These are phyloP conservation scores for Tetranychus piercei DNA, from an alignment of 2,888 invertebrate genomes.

Conservation along the genomic window DNA sequence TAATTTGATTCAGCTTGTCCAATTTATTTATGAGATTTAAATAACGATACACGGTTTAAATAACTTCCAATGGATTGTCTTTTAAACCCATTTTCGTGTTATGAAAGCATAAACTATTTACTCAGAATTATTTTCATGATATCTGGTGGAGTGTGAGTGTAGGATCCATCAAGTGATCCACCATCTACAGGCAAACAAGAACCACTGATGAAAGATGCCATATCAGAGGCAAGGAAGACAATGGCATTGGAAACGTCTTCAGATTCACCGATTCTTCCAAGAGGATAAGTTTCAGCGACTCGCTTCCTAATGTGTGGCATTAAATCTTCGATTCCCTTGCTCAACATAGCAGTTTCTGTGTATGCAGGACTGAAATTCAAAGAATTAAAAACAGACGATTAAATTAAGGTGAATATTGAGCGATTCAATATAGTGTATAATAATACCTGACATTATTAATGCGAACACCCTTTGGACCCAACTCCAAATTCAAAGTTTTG, in stretches of 20 bases:
- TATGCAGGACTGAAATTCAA: not conserved
- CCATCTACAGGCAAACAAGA: conserved; percentile 61
- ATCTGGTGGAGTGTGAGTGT: not conserved
- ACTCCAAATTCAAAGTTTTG: not conserved
- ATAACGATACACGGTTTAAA: too few species aligned
- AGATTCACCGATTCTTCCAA: conserved; percentile 51
- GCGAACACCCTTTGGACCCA: conserved; percentile 7
- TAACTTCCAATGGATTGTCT: too few species aligned
- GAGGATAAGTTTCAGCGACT: conserved; percentile 37
- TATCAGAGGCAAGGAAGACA: conserved; percentile 57
- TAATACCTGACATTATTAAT: conserved; percentile 2
- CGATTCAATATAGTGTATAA: not conserved
- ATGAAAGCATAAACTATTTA: too few species aligned
- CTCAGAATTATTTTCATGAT: not conserved
- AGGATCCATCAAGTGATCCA: conserved; percentile 35
- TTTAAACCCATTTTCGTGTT: too few species aligned
- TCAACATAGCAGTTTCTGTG: not conserved
- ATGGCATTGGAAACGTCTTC: conserved; percentile 60
- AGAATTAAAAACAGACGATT: not conserved
- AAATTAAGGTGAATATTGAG: not conserved
- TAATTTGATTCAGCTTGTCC: too few species aligned
- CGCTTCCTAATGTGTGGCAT: not conserved
- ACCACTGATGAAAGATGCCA: conserved; percentile 63
- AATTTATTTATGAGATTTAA: too few species aligned
- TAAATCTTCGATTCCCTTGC: not conserved